phyloP scores from a whole-genome alignment of 2,888 invertebrate genomes.

The Romanomermis culicivorax region DNA sequence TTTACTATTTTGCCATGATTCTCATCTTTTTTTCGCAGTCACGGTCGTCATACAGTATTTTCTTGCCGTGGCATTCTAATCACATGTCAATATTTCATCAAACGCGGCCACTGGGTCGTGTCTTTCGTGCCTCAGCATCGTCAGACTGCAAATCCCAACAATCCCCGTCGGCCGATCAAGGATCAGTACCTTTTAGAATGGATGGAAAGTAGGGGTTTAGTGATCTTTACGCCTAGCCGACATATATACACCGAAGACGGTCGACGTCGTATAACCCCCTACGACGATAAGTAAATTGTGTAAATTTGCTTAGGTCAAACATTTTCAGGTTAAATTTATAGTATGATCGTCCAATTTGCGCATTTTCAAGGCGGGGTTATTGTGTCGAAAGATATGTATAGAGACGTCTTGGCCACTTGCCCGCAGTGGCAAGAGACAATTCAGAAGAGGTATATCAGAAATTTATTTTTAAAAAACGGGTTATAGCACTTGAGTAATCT shows the following conservation, averaged over 20 bases:
- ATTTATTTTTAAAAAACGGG: too few species aligned
- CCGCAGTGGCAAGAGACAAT: conserved; percentile 4
- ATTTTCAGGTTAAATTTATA: too few species aligned
- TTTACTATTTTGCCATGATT: too few species aligned
- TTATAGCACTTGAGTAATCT: too few species aligned
- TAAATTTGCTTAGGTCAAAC: too few species aligned
- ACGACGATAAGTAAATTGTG: conserved; percentile 1
- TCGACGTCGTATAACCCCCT: not conserved
- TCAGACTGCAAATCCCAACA: not conserved
- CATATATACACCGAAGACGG: not conserved
- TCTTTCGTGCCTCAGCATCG: conserved; percentile 3
- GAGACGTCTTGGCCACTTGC: not conserved
- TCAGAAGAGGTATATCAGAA: not conserved
- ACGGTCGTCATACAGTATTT: not conserved
- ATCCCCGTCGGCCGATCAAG: not conserved
- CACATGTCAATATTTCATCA: not conserved
- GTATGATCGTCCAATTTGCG: conserved; percentile 3
- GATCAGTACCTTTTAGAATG: not conserved
- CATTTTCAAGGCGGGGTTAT: conserved; percentile 1
- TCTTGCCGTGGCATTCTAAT: not conserved
- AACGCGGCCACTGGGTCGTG: not conserved
- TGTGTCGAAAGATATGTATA: conserved; percentile 2
- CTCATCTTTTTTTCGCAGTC: not conserved
- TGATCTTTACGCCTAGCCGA: not conserved
- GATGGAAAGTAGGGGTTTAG: not conserved